phyloP scores from a whole-genome alignment of 2,888 invertebrate species.

The Magallana nippona region DNA sequence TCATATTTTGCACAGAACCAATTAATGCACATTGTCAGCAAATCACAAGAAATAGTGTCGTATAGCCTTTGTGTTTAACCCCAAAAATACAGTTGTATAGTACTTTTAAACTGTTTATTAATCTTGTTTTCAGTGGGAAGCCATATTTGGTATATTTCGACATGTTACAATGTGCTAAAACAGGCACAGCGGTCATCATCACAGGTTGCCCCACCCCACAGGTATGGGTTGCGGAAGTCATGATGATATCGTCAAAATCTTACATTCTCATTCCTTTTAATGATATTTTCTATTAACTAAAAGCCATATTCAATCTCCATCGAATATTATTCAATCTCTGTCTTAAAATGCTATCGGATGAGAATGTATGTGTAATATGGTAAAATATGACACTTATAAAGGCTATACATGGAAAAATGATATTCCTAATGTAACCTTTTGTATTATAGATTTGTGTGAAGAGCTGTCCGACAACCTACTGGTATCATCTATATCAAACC shows the following conservation, averaged over 20 bases:
- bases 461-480: conserved; percentile 84
- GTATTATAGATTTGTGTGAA: conserved; percentile 83
- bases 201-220: conserved; percentile 90
- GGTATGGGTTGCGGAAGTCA: conserved; percentile 79
- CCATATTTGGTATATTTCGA: conserved; percentile 87
- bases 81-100: neutral
- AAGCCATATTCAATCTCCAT: neutral
- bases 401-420: no score
- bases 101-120: neutral
- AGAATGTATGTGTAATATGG: no score
- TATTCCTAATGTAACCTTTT: neutral
- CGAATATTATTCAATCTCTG: no score
- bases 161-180: conserved; percentile 85
- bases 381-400: no score
- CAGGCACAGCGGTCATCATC: conserved; percentile 85
- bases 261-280: neutral
- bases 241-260: neutral
- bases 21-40: no score
- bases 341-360: no score
- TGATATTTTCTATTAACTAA: neutral
- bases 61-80: no score
- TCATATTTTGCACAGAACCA: no score
- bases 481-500: conserved; percentile 63
- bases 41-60: no score
- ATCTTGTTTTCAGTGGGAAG: conserved; percentile 64